Percentiles rank a stretch among this genome's conserved stretches.
These are phyloP conservation scores for Desoria tigrina DNA, from an alignment of 2,888 invertebrate species.

Conservation along the genomic window DNA sequence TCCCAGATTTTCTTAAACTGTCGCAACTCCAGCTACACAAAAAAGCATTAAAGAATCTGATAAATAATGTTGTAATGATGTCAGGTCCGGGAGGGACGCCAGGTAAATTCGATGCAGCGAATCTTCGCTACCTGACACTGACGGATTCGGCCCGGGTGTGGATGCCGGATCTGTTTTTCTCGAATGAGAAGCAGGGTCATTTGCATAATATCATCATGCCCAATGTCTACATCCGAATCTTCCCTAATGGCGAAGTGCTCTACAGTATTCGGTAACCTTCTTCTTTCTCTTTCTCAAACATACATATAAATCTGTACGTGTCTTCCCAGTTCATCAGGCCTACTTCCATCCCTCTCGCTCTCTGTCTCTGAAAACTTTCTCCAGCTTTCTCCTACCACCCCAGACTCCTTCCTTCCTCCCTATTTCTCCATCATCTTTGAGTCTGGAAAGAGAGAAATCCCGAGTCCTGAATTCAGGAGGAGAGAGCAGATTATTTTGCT, in stretches of 20 bases:
- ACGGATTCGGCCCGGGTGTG: conserved; percentile 94
- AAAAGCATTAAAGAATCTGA: no score
- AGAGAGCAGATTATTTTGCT: conserved; percentile 12
- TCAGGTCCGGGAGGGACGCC: no score
- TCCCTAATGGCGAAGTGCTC: conserved; percentile 89
- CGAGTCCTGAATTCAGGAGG: background rate
- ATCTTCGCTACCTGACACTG: conserved; percentile 85
- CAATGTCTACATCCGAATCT: conserved; percentile 94
- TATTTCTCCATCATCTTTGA: background rate
- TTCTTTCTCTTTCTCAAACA: background rate
- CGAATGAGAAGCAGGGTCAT: conserved; percentile 96
- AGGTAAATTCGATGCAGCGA: conserved; percentile 63
- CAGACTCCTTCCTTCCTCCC: background rate
- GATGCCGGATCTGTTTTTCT: conserved; percentile 98
- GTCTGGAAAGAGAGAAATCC: background rate
- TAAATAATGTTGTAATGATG: no score
- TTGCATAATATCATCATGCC: conserved; percentile 98
- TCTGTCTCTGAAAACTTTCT: no score
- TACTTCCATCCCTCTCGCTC: background rate
- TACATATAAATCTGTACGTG: conserved; percentile 2
- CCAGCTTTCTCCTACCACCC: background rate
- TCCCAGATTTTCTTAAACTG: no score
- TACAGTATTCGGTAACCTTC: conserved; percentile 81
- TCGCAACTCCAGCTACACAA: no score
- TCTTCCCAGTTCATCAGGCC: background rate